phyloP scores from a whole-genome alignment of 2,888 invertebrate genomes.

The Limnephilus lunatus region DNA sequence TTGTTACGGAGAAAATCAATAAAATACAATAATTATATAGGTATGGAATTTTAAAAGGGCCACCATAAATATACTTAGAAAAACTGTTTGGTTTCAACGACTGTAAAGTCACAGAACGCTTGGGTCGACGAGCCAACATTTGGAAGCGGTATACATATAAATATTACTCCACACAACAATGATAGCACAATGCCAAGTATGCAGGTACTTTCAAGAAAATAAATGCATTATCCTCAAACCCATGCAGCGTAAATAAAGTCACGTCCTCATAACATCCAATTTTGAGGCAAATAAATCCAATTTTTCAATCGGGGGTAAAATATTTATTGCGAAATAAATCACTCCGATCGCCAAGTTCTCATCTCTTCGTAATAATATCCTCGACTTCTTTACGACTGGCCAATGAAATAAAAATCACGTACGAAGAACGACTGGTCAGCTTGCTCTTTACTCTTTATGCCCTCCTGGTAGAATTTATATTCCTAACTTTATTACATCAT shows the following conservation, averaged over 20 bases:
- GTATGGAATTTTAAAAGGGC: too few relatives aligned
- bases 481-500: conserved; percentile 64
- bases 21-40: not conserved
- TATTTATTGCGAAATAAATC: conserved; percentile 54
- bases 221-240: not conserved
- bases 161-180: not conserved
- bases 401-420: conserved; percentile 59
- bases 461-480: conserved; percentile 52
- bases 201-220: not conserved
- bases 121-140: not conserved
- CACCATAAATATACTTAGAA: too few relatives aligned
- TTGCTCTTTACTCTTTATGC: conserved; percentile 28
- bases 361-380: conserved; percentile 50
- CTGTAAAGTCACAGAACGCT: not conserved
- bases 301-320: conserved; percentile 50
- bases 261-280: conserved; percentile 46
- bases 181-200: not conserved
- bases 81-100: not conserved
- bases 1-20: too few relatives aligned
- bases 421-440: conserved; percentile 53
- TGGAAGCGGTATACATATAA: not conserved
- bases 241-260: conserved; percentile 34
- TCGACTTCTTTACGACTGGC: conserved; percentile 57
- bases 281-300: conserved; percentile 47
- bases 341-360: conserved; percentile 19